phyloP scores from a whole-genome alignment of 2,113 vertebrate genomes.

The Hippopotamus amphibius region DNA sequence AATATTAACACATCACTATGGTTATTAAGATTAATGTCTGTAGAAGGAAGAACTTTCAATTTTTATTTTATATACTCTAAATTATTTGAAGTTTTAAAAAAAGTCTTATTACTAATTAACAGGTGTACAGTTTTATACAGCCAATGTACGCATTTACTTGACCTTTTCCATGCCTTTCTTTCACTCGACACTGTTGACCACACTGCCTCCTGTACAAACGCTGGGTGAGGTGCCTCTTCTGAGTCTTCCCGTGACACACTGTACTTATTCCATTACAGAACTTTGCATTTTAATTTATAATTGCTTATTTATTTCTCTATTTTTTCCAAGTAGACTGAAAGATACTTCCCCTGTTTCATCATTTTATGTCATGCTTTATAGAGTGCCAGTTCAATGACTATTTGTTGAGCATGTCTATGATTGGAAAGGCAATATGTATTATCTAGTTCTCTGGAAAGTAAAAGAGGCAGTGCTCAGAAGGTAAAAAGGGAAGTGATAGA shows the following conservation, averaged over 20 bases:
- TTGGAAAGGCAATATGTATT: neutral
- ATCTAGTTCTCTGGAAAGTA: neutral
- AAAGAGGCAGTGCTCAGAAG: neutral
- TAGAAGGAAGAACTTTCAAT: neutral
- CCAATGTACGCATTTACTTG: neutral
- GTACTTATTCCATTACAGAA: neutral
- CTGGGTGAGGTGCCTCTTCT: neutral
- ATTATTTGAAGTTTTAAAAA: slow-evolving; percentile 48
- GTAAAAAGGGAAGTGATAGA: neutral
- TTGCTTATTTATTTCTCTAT: neutral
- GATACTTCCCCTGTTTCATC: neutral
- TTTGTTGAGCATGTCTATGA: neutral
- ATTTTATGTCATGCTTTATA: neutral
- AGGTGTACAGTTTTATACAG: neutral
- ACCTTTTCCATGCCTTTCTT: neutral
- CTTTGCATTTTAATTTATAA: slow-evolving; percentile 15
- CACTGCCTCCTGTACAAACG: neutral
- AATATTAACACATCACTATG: neutral
- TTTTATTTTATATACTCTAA: neutral
- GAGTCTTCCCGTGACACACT: neutral
- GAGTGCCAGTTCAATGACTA: neutral
- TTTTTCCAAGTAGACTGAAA: slow-evolving; percentile 1
- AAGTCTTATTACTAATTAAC: neutral
- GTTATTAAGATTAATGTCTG: neutral
- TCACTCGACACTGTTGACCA: neutral